These are phyloP conservation scores for Beroe forskalii DNA, from an alignment of 37 sponge, comb jelly and placozoan genomes.

Conservation along the genomic window DNA sequence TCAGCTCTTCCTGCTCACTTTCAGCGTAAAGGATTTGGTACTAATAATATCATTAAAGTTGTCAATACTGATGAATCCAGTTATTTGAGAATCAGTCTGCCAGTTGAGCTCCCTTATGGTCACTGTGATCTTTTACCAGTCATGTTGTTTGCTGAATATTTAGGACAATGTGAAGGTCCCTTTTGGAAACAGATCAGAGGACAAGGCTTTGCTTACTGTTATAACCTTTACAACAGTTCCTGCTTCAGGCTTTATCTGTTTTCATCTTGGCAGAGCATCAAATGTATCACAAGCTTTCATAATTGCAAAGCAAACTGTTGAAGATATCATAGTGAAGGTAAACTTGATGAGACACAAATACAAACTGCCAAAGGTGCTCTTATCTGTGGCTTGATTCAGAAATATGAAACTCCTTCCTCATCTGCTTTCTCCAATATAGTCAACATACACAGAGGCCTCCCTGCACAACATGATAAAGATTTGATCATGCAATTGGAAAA, in stretches of 20 bases:
- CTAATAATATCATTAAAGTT: not conserved
- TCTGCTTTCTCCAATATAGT: not conserved
- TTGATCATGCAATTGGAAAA: not conserved
- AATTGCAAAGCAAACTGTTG: not conserved
- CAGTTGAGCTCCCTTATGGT: conserved; percentile 65
- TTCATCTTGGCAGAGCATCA: not conserved
- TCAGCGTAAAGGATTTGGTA: not conserved
- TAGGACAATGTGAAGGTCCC: conserved; percentile 80
- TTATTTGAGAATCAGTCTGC: conserved; percentile 70
- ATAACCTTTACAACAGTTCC: not conserved
- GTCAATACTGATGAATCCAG: conserved; percentile 72
- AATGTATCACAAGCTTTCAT: not conserved
- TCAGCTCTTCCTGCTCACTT: not conserved
- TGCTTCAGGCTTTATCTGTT: not conserved
- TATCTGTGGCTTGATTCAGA: conserved; percentile 4
- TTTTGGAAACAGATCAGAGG: conserved; percentile 95
- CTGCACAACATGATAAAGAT: not conserved
- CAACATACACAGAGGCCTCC: not conserved
- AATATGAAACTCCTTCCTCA: not conserved
- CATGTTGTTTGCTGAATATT: conserved; percentile 80
- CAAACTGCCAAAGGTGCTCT: not conserved
- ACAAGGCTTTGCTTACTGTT: conserved; percentile 3
- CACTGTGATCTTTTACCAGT: conserved; percentile 79
- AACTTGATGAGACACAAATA: not conserved
- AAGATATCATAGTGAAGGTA: not conserved